Evolutionary conservation across 2,888 invertebrate species (phyloP).

Genomic region (Amphipoea oculea): DNA sequence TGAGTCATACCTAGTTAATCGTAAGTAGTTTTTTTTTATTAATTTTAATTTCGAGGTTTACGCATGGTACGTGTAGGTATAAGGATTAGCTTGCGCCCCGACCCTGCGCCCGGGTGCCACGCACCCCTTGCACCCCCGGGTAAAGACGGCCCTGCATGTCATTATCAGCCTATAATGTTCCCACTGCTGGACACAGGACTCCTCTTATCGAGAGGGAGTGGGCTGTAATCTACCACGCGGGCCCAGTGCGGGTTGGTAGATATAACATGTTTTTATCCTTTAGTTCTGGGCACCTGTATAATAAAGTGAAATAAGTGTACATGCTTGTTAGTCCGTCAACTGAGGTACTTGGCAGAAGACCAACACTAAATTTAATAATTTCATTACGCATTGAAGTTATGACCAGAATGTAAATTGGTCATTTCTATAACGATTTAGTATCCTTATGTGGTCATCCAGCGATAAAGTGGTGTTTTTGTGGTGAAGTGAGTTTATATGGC

Average conservation of each 20-base stretch:
- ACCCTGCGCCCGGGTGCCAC: too few relatives aligned
- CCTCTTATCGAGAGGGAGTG: neutral
- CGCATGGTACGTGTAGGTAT: too few relatives aligned
- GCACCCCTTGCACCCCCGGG: too few relatives aligned
- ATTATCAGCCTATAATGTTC: neutral
- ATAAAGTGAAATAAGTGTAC: conserved; percentile 15
- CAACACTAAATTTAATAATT: conserved; percentile 34
- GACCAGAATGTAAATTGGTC: conserved; percentile 47
- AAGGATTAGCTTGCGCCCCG: too few relatives aligned
- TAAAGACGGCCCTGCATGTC: too few relatives aligned
- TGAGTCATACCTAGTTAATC: too few relatives aligned
- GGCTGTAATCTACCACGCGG: neutral
- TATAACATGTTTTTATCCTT: neutral
- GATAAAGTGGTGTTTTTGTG: conserved; percentile 27
- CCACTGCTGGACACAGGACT: neutral
- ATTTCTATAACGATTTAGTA: conserved; percentile 34
- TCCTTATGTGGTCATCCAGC: conserved; percentile 1
- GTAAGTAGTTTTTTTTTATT: too few relatives aligned
- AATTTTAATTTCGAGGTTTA: too few relatives aligned
- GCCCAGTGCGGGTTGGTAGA: neutral
- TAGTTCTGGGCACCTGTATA: neutral
- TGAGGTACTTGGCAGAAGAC: conserved; percentile 28
- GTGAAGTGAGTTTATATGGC: neutral
- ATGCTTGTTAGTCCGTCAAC: conserved; percentile 2
- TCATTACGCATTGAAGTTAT: conserved; percentile 32